Conservation (phyloP, 2,888 invertebrate species). For the Chironomus tentans region DNA sequence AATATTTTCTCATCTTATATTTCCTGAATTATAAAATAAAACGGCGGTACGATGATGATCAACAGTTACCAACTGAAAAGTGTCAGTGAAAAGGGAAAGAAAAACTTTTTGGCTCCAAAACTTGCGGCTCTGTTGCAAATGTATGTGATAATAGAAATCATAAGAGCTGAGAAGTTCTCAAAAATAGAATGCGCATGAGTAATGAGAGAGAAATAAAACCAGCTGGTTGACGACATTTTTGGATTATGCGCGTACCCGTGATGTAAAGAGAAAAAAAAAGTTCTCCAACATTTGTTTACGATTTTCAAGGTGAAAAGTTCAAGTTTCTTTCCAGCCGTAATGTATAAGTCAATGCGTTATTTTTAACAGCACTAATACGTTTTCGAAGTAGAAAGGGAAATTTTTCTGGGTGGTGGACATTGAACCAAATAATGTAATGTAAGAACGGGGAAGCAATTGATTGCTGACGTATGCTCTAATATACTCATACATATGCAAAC, state of each 20-base stretch:
- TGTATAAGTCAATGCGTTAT: neutral
- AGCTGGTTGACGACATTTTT: constrained; percentile 15
- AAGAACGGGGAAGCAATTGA: neutral
- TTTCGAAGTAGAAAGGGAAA: neutral
- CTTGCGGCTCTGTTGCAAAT: neutral
- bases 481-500: no score
- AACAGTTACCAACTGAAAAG: constrained; percentile 25
- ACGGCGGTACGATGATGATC: constrained; percentile 12
- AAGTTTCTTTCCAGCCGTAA: neutral
- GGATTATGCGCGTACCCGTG: constrained; percentile 14
- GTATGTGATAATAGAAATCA: neutral
- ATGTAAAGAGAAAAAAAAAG: constrained; percentile 13
- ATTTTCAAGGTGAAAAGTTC: constrained; percentile 27
- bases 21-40: neutral
- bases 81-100: neutral
- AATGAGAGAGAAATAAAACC: constrained; percentile 22
- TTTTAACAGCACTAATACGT: neutral
- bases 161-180: neutral
- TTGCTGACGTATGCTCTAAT: neutral
- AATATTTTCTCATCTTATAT: neutral
- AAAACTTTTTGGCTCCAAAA: constrained; percentile 4
- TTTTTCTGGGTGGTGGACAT: neutral
- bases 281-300: constrained; percentile 22
- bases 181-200: neutral
- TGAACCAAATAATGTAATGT: neutral